Evolutionary conservation across 2,797 vertebrate genomes (phyloP), one percentile per base, ranked within the genome.

Genomic region (Cyprinodon diabolis): DNA sequence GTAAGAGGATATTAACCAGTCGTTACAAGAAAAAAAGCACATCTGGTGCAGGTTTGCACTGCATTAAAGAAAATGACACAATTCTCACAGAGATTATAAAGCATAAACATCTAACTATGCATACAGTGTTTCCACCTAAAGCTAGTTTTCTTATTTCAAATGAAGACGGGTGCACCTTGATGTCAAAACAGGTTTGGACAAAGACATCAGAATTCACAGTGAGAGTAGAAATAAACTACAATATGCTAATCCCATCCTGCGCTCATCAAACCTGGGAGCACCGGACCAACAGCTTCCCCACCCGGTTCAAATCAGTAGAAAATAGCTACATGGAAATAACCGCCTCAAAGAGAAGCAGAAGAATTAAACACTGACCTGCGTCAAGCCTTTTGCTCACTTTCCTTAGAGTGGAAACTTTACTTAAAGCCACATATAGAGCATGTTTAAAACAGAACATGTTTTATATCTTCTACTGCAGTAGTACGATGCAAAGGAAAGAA

Each of bases 1-100:
- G 79, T 81, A 81, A 79, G 80, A 54, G 74, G 83, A 87, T 73
- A 75, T 48, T 77, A n/a, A 48, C 71, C 49, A 78, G 78, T 80
- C 58, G 70, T 49, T 75, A 86, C 87, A 91, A 73, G 69, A 82
- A 91, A 84, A 86, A 86, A 91, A 78, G 87, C 76, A 68, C 4
- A 80, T 74, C 74, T 55, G 47, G 58, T 77, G 80, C 75, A 75
- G 63, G 66, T 90, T 87, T 92, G 91, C 91, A 91, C 89, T 92
- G 90, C 76, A 75, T 78, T 78, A 75, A 88, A 78, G 75, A 65
- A 83, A 89, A 89, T 19, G 8, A 69, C 78, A 82, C 81, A 63
- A 40, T 86, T 90, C 78, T 86, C 80, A 81, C 71, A 58, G 72
- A 74, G 71, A 87, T 70, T 45, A 76, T 21, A 73, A 76, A 84